Base-by-base conservation (phyloP, 2,888 invertebrate species). In the Smittia sp. region DNA sequence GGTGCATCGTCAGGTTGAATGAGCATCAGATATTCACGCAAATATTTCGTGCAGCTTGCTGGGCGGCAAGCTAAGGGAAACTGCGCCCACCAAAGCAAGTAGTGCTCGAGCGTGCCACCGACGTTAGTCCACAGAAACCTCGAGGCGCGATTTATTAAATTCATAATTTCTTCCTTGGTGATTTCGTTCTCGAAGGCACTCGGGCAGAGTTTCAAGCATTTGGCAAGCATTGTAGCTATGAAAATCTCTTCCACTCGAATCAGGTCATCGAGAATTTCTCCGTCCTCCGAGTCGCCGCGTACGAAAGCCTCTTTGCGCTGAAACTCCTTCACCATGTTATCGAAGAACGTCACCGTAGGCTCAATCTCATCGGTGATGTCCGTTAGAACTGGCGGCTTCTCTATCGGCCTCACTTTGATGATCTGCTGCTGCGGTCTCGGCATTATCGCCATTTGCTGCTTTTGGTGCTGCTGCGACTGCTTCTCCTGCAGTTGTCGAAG, bases 1-100 rank as follows among this genome's bases (percentile, higher is more conserved):
- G 91, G 90, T 46, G 90, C 87, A 78, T 87, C 88, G 41, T 77
- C 75, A 6, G 74, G 86, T 41, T 86, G 87, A 54, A 84, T 85
- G 69, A 88, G 82, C 7, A 77, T 15, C 11, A 77, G 69, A 88
- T 88, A 89, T 78, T 88, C 87, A 22, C 88, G 81, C 54, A 88
- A 82, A 80, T 88, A 87, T 81, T 88, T 88, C 77, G 87, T 86
- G 1, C 86, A 86, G 77, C 85, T 85, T 18, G 87, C 87, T 22
- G 87, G 85, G 76, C 88, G 86, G 74, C 87, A 86, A 13, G 90
- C 89, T 58, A 92, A 81, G 0, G 91, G 90, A 75, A 88, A 89
- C 11, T 88, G 84, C 1, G 90, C 89, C 92, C 93, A 93, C 94
- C 93, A 94, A 0, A 94, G 83, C 22, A 93, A 86, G 20, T 92